These are phyloP conservation scores for Colostygia pectinataria DNA, from an alignment of 2,888 invertebrate species.

Conservation along the genomic window DNA sequence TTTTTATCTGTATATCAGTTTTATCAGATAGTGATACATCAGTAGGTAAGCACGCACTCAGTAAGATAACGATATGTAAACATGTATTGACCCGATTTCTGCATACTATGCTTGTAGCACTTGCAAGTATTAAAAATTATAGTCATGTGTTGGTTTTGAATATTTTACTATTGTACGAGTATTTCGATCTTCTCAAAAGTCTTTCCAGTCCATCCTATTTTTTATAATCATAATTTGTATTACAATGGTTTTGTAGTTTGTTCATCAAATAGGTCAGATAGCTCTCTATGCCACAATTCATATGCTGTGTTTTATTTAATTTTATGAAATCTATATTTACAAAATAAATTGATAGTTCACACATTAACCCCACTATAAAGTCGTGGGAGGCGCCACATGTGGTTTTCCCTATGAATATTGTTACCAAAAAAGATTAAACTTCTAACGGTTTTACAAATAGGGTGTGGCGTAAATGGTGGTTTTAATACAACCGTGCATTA, in stretches of 20 bases:
- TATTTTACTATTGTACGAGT: too few species aligned
- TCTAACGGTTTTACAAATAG: slow-evolving; percentile 36
- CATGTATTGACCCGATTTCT: slow-evolving; percentile 42
- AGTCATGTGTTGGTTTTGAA: too few species aligned
- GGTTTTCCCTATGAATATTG: slow-evolving; percentile 32
- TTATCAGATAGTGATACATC: slow-evolving; percentile 41
- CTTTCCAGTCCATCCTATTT: too few species aligned
- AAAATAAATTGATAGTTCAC: too few species aligned
- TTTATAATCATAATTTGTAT: too few species aligned
- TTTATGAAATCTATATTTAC: slow-evolving; percentile 3
- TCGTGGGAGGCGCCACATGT: slow-evolving; percentile 56
- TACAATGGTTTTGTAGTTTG: too few species aligned
- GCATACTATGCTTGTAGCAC: slow-evolving; percentile 31
- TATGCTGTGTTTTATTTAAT: too few species aligned
- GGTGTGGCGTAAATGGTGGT: slow-evolving; percentile 25
- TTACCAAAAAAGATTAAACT: slow-evolving; percentile 33
- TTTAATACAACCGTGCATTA: too few species aligned
- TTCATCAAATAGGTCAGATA: too few species aligned
- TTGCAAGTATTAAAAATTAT: too few species aligned
- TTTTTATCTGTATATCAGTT: slow-evolving; percentile 35
- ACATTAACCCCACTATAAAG: slow-evolving; percentile 31
- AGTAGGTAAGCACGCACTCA: slow-evolving; percentile 14
- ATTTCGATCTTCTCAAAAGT: too few species aligned
- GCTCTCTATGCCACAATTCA: too few species aligned
- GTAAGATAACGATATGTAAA: slow-evolving; percentile 34